Base-by-base conservation (phyloP, 2,888 invertebrate species). In the Drosophila falleni region DNA sequence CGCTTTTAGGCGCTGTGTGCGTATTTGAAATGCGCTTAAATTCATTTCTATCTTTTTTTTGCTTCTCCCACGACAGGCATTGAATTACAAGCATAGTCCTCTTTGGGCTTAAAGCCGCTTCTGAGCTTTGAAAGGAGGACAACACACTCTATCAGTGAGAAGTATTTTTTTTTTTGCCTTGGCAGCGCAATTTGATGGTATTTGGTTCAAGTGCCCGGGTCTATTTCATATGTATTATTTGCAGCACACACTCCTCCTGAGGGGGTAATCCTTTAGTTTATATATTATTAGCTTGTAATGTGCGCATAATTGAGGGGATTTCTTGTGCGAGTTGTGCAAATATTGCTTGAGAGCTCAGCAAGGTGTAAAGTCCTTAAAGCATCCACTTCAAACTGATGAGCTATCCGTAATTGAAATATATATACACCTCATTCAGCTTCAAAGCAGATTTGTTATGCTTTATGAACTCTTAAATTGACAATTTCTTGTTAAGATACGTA, bases 231-330 rank as follows among this genome's bases (percentile, higher is more conserved):
- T 80, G 66, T 84, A 67, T 81, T 71, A 67, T 80, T 80, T 76
- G 78, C 74, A 77, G 75, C 79, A 58, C 54, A 58, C 54, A 58
- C 73, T 35, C 10, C 41, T 11, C 11, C 10, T 10, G 35, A 51
- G 56, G 61, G 77, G 74, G 79, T 87, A 82, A 87, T 81, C 88
- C 87, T 80, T 84, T 81, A 88, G 88, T 87, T 87, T 84, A 83
- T 84, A 80, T 84, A 80, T 82, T 86, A 87, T 87, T 88, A 88
- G 87, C 88, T 80, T 86, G 81, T 77, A 81, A 82, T 87, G 87
- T 84, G 79, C 71, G 73, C 87, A 80, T 82, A 84, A 85, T 85
- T 85, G 85, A 83, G 71, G 44, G 79, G 81, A 82, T 78, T 74
- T 82, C 53, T 64, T 19, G 8, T 13, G n/a, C n/a, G 37, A 16